Evolutionary conservation across 2,888 invertebrate species (phyloP).

Genomic region (Axea sp.): DNA sequence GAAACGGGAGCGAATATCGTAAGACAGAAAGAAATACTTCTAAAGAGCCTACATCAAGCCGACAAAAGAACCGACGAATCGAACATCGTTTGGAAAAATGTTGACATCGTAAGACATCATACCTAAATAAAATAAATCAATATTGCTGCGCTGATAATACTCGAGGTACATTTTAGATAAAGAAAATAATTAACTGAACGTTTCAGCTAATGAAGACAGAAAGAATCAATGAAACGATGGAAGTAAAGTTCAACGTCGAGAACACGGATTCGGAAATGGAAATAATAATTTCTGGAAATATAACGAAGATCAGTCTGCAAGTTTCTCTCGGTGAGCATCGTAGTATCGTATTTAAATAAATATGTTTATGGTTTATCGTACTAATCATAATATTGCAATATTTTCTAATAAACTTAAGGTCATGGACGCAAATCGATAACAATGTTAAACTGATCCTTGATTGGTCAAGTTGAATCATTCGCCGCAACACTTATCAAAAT

Average conservation of each 20-base stretch:
- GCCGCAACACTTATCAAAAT: background rate
- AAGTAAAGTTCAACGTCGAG: constrained; percentile 38
- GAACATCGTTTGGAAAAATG: constrained; percentile 8
- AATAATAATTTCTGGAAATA: constrained; percentile 64
- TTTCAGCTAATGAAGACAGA: constrained; percentile 42
- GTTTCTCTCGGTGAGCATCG: no score
- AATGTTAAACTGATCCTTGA: constrained; percentile 20
- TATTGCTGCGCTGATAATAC: background rate
- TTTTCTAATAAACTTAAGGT: constrained; percentile 18
- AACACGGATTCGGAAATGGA: constrained; percentile 44
- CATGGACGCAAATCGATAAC: constrained; percentile 11
- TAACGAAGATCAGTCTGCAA: constrained; percentile 60
- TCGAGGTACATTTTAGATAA: background rate
- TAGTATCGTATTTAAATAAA: no score
- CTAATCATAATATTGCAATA: background rate
- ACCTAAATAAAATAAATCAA: constrained; percentile 1
- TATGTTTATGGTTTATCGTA: no score
- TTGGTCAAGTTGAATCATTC: constrained; percentile 14
- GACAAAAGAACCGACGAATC: constrained; percentile 46
- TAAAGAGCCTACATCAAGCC: constrained; percentile 26
- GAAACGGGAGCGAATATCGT: constrained; percentile 41
- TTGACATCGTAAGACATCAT: constrained; percentile 46
- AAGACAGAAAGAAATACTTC: constrained; percentile 36
- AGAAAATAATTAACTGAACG: background rate
- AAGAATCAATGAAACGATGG: constrained; percentile 9